Conservation (phyloP, 2,113 vertebrate species). For the Bucco capensis region DNA sequence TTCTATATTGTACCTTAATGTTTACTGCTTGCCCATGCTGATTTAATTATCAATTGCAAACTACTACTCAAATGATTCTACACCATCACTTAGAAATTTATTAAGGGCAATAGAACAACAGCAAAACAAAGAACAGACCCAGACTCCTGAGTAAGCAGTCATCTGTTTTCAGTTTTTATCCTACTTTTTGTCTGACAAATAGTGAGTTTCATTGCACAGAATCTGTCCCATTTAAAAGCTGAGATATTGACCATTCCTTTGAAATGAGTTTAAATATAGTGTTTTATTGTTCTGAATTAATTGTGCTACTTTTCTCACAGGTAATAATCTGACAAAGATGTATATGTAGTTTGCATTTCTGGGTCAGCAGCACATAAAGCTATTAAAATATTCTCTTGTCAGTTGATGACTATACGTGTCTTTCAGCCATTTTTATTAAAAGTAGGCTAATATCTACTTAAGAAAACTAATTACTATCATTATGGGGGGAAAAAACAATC, state of each 20-base stretch:
- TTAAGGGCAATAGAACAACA: background rate
- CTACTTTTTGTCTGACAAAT: background rate
- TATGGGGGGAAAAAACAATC: background rate
- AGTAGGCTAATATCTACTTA: constrained; percentile 42
- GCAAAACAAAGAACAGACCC: background rate
- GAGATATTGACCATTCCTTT: background rate
- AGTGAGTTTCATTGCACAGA: background rate
- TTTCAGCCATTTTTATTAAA: constrained; percentile 19
- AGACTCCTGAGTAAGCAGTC: background rate
- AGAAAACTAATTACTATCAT: background rate
- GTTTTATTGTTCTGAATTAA: background rate
- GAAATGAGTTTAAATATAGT: background rate
- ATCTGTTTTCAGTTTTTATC: background rate
- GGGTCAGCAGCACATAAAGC: constrained; percentile 12
- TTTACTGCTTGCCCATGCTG: background rate
- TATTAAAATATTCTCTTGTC: constrained; percentile 44
- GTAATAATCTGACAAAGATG: background rate
- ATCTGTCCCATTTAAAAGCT: background rate
- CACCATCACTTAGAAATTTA: background rate
- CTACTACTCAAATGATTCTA: background rate
- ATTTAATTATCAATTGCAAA: background rate
- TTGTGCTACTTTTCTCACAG: background rate
- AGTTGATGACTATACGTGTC: background rate
- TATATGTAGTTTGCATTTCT: constrained; percentile 10
- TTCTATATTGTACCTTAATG: background rate